Conservation (phyloP, 2,113 vertebrate genomes). For the Labrus mixtus region DNA sequence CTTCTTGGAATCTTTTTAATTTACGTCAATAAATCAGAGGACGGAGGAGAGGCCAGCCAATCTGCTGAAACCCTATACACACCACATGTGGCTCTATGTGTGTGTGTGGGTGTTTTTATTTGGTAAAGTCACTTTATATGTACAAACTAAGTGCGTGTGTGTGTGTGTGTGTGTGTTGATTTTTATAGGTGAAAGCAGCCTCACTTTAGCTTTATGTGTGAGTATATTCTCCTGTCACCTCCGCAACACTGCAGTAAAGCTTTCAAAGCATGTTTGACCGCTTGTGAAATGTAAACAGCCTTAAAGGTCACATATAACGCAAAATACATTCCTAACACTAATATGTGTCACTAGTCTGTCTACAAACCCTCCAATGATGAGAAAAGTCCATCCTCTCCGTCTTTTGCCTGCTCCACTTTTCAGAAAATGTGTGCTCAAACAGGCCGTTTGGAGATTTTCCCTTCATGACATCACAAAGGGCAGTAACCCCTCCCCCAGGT, state of each 20-base stretch:
- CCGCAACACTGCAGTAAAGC: conserved; percentile 9
- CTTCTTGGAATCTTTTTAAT: conserved; percentile 68
- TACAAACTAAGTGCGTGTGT: not conserved
- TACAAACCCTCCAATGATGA: too few relatives aligned
- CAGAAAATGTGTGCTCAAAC: too few relatives aligned
- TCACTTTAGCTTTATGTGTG: conserved; percentile 18
- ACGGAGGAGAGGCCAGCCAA: conserved; percentile 30
- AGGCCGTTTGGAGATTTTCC: too few relatives aligned
- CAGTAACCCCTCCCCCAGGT: too few relatives aligned
- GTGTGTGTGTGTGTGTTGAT: conserved; percentile 1
- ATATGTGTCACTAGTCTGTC: too few relatives aligned
- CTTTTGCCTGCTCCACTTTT: too few relatives aligned
- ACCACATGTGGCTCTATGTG: not conserved
- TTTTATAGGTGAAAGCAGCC: not conserved
- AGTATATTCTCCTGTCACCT: not conserved
- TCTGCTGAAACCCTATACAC: conserved; percentile 53
- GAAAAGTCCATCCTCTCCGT: too few relatives aligned
- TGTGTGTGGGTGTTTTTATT: conserved; percentile 6
- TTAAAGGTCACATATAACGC: too few relatives aligned
- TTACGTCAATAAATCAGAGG: conserved; percentile 69
- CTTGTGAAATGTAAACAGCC: not conserved
- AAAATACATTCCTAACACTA: too few relatives aligned
- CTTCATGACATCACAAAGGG: too few relatives aligned
- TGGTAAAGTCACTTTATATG: conserved; percentile 5
- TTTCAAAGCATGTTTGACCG: conserved; percentile 29